Conservation (phyloP, 2,888 invertebrate genomes). For the Tortrix viridana region DNA sequence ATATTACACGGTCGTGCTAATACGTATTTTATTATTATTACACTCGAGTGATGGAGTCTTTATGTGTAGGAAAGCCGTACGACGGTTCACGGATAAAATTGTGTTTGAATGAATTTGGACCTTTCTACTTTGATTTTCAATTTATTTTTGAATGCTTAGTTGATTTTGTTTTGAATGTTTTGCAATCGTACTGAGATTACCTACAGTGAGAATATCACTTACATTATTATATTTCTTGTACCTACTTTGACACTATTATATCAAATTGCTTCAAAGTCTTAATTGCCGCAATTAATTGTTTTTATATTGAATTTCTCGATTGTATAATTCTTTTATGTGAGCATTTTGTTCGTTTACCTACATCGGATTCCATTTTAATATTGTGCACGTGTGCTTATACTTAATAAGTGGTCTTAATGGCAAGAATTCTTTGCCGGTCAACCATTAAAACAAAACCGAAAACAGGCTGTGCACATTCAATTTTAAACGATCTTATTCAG, state of each 20-base stretch:
- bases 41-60: no score
- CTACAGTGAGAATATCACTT: no score
- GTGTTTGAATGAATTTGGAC: no score
- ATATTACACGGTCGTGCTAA: background rate
- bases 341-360: background rate
- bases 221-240: no score
- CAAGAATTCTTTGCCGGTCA: slow-evolving; percentile 42
- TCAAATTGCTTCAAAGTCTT: no score
- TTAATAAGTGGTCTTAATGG: slow-evolving; percentile 20
- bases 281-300: background rate
- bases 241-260: no score
- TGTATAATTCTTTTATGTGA: background rate
- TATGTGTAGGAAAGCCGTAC: no score
- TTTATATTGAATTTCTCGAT: background rate
- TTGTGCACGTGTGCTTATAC: slow-evolving; percentile 13
- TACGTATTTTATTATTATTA: no score
- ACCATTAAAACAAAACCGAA: slow-evolving; percentile 23
- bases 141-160: background rate
- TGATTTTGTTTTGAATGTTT: no score
- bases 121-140: no score
- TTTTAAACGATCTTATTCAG: background rate
- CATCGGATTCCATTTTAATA: background rate
- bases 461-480: background rate
- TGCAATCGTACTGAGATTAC: no score
- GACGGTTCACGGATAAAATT: no score